Conservation (phyloP, 2,888 invertebrate genomes). For the Petrolisthes manimaculis region DNA sequence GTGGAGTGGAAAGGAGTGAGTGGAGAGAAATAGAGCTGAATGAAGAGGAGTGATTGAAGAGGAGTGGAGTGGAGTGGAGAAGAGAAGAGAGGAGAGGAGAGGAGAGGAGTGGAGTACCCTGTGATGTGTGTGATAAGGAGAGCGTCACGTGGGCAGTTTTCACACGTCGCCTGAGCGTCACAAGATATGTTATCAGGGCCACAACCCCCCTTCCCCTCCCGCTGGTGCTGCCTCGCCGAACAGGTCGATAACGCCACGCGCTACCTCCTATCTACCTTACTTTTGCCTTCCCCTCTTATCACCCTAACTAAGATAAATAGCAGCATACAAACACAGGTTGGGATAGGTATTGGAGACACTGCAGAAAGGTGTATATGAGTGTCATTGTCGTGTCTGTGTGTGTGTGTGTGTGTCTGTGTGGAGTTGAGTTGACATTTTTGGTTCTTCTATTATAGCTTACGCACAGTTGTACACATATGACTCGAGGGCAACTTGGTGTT, state of each 20-base stretch:
- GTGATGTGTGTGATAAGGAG: conserved; percentile 31
- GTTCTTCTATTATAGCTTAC: no score
- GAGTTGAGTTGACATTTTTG: no score
- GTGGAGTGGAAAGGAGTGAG: neutral
- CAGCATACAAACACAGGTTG: conserved; percentile 20
- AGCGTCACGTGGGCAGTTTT: conserved; percentile 52
- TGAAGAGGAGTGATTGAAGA: neutral
- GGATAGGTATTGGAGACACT: conserved; percentile 11
- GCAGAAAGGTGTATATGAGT: neutral
- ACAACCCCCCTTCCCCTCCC: no score
- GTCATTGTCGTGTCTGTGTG: neutral
- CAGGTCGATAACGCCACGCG: conserved; percentile 43
- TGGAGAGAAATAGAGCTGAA: neutral
- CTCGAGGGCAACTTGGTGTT: no score
- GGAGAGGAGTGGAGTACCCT: neutral
- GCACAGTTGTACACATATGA: no score
- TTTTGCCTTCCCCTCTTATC: conserved; percentile 42
- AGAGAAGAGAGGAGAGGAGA: neutral
- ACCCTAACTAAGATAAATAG: conserved; percentile 37
- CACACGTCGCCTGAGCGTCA: conserved; percentile 49
- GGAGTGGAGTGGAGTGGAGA: neutral
- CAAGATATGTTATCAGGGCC: conserved; percentile 49
- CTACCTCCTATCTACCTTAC: conserved; percentile 44
- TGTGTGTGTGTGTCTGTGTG: no score
- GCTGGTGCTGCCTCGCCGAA: conserved; percentile 38